These are phyloP conservation scores for Polydrusus pterygomalis DNA, from an alignment of 2,888 invertebrate species.

Conservation along the genomic window DNA sequence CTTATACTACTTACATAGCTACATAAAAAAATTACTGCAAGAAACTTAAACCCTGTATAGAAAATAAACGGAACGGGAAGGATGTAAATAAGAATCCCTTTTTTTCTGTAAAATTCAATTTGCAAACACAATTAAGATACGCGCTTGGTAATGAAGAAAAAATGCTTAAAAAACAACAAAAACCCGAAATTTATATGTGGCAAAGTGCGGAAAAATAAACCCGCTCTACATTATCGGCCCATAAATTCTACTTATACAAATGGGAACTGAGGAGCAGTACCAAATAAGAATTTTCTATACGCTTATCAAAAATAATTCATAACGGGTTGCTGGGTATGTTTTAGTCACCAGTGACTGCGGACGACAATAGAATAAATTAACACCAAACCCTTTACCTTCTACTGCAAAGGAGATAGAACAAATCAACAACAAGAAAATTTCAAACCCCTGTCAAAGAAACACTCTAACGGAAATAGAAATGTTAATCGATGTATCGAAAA, in stretches of 20 bases:
- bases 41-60: no score
- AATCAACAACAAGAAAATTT: no score
- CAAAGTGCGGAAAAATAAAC: slow-evolving; percentile 49
- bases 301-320: neutral
- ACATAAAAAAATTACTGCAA: no score
- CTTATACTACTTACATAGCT: no score
- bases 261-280: slow-evolving; percentile 27
- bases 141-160: slow-evolving; percentile 32
- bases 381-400: no score
- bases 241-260: slow-evolving; percentile 52
- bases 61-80: neutral
- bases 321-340: no score
- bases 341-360: no score
- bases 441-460: no score
- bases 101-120: slow-evolving; percentile 27
- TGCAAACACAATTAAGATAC: slow-evolving; percentile 36
- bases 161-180: slow-evolving; percentile 33
- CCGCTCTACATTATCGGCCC: slow-evolving; percentile 45
- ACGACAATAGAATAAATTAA: no score
- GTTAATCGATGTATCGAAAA: no score
- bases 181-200: slow-evolving; percentile 39
- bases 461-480: no score
- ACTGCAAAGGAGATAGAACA: no score
- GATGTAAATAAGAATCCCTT: neutral
- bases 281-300: neutral